A percentile compares a stretch with the other conserved stretches of the same genome.
phyloP scores from a whole-genome alignment of 2,797 vertebrate genomes.

The Acanthis flammea region DNA sequence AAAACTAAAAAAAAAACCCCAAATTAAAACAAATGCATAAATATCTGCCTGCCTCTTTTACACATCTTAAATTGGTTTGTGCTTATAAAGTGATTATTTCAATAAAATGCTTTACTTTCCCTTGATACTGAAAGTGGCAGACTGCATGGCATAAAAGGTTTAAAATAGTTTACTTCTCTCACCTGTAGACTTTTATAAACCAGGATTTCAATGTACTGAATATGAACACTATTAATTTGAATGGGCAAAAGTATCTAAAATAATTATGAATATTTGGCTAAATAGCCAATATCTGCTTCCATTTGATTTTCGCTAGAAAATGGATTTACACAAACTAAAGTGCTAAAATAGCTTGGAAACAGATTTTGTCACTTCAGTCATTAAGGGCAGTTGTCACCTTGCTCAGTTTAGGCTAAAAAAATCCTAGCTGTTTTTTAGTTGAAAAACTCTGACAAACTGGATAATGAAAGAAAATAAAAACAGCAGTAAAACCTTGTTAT shows the following conservation, averaged over 20 bases:
- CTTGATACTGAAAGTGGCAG: not conserved
- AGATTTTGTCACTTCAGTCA: conserved; percentile 20
- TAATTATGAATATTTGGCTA: not conserved
- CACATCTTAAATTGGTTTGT: not conserved
- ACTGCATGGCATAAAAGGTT: not conserved
- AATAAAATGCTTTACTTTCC: not conserved
- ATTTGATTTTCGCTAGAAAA: not conserved
- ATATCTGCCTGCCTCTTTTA: not conserved
- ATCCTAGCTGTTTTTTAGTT: not conserved
- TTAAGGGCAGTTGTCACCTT: conserved; percentile 8
- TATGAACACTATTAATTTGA: not conserved
- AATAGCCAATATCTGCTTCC: not conserved
- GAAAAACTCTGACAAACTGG: not conserved
- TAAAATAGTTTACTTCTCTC: not conserved
- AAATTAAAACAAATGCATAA: not conserved
- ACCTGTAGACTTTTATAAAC: not conserved
- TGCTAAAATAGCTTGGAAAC: conserved; percentile 6
- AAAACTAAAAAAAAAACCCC: not conserved
- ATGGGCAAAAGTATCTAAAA: not conserved
- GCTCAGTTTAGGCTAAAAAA: not conserved
- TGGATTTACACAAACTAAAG: not conserved
- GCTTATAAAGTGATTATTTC: not conserved
- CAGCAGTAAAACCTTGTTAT: not conserved
- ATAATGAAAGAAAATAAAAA: not conserved
- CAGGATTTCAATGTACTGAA: not conserved